Base-by-base conservation (phyloP, 2,113 vertebrate species). In the Scomber colias region DNA sequence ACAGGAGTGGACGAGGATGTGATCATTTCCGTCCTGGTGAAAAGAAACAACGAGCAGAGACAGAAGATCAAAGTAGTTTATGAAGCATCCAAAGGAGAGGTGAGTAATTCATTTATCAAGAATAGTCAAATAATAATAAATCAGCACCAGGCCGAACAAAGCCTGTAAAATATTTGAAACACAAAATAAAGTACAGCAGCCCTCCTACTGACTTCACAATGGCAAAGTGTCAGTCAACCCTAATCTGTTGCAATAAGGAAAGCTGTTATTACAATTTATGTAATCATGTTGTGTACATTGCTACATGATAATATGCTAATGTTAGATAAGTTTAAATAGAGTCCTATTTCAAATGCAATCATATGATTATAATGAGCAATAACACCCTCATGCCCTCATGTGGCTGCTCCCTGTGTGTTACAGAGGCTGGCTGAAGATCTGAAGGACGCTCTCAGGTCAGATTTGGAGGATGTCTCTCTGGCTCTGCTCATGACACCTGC, bases 31-130 rank as follows among this genome's bases (percentile, higher is more conserved):
- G 90, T 98, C 31, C 71, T 98, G 63, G 97, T 95, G 59, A 96
- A 94, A 84, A 96, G 97, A 85, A 97, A 45, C 88, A 98, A 97
- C 13, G 90, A 90, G 10, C 97, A 99, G 84, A 95, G 97, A 19
- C 97, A 99, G 63, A 95, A 96, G 84, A 97, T 98, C 86, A 97
- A 97, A 89, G 89, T 86, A 0, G 95, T 95, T 1, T 99, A 97
- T 79, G 95, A 97, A 63, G 93, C 96, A 6, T 81, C 90, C 16
- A 89, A 89, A 46, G 96, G 96, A 74, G 92, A 96, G 93, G 97
- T 98, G 85, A 89, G 86, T 44, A 2, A 16, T 11, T 48, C 17
- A 19, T 53, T 61, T 44, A 16, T 40, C 35, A 40, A 40, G 35
- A 40, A 40, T 9, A 6, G 31, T 31, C 56, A 54, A 12, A 67